Evolutionary conservation across 2,113 vertebrate genomes (phyloP).

Genomic region (Merops nubicus): DNA sequence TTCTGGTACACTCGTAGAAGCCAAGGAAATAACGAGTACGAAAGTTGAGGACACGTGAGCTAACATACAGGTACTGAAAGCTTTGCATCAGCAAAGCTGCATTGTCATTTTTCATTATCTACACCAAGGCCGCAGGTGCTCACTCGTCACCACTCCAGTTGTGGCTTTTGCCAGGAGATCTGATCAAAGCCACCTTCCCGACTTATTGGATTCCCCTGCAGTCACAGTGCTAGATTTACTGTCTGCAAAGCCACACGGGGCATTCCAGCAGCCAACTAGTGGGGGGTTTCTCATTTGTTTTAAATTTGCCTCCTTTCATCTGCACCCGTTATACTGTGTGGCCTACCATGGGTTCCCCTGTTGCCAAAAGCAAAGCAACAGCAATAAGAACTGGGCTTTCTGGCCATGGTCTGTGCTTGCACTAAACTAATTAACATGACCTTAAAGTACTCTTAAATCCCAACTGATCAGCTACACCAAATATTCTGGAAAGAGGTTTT

Average conservation of each 20-base stretch:
- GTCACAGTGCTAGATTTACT: not conserved
- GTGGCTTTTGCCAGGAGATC: not conserved
- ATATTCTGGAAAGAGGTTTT: not conserved
- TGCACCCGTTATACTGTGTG: not conserved
- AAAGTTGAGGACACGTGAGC: not conserved
- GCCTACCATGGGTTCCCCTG: not conserved
- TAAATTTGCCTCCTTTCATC: not conserved
- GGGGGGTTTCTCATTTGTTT: accelerated
- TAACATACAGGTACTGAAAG: not conserved
- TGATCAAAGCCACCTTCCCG: not conserved
- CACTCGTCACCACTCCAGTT: too few species aligned
- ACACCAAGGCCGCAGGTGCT: not conserved
- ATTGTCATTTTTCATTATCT: not conserved
- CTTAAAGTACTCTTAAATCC: not conserved
- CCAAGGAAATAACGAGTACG: not conserved
- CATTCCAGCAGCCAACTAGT: accelerated
- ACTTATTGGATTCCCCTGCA: not conserved
- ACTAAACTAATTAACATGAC: not conserved
- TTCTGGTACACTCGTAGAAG: not conserved
- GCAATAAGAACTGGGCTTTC: not conserved
- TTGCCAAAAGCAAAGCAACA: not conserved
- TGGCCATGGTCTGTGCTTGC: not conserved
- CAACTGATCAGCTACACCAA: not conserved
- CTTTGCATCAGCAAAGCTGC: not conserved
- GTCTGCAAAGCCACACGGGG: not conserved